Percentiles rank a stretch among this genome's conserved stretches.
These are phyloP conservation scores for Actias luna DNA, from an alignment of 2,888 invertebrate species.

Conservation along the genomic window DNA sequence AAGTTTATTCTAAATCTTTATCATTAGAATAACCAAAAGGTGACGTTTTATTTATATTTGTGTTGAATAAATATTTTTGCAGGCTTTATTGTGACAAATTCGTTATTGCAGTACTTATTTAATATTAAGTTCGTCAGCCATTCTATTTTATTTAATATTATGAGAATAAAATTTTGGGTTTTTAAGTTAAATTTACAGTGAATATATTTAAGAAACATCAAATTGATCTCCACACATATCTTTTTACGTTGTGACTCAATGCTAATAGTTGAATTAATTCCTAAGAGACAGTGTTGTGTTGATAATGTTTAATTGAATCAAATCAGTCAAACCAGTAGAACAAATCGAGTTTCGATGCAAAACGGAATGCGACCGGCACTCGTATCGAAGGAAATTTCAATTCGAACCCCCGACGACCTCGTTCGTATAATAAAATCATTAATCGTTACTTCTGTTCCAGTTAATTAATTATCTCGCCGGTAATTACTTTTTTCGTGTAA, in stretches of 20 bases:
- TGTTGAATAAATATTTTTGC: too few relatives aligned
- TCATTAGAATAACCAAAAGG: not conserved
- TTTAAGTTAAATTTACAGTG: too few relatives aligned
- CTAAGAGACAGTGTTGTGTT: slow-evolving; percentile 26
- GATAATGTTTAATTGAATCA: slow-evolving; percentile 68
- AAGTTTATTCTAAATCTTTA: not conserved
- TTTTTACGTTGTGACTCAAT: too few relatives aligned
- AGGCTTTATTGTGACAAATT: too few relatives aligned
- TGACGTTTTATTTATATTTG: not conserved
- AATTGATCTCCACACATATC: too few relatives aligned
- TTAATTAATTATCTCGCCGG: slow-evolving; percentile 81
- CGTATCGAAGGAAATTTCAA: slow-evolving; percentile 69
- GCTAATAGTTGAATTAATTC: not conserved
- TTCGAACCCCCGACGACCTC: slow-evolving; percentile 67
- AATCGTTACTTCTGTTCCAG: slow-evolving; percentile 82
- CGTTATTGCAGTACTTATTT: too few relatives aligned
- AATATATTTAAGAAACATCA: too few relatives aligned
- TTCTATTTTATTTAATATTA: too few relatives aligned
- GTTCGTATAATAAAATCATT: slow-evolving; percentile 82
- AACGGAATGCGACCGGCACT: slow-evolving; percentile 49
- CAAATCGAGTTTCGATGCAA: slow-evolving; percentile 68
- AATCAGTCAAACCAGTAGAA: slow-evolving; percentile 63
- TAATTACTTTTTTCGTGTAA: slow-evolving; percentile 83
- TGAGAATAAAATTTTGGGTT: too few relatives aligned
- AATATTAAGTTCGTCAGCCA: too few relatives aligned